Percentiles rank a stretch among this genome's conserved stretches.
Evolutionary conservation across 2,888 invertebrate genomes (phyloP).

Genomic region (Drosophila mercatorum): DNA sequence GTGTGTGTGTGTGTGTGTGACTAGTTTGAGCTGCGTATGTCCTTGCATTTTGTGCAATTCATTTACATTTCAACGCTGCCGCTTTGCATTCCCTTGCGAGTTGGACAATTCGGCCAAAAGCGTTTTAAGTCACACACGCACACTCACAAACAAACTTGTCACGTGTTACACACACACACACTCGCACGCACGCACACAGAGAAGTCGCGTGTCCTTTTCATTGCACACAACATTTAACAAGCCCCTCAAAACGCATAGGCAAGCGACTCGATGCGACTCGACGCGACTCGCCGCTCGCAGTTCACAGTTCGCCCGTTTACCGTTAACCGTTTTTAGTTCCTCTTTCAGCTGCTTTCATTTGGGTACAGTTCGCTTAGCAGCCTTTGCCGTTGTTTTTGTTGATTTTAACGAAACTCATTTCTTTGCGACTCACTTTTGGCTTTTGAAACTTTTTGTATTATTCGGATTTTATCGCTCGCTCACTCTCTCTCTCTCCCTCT

Average conservation of each 20-base stretch:
- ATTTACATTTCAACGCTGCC: conserved; percentile 77
- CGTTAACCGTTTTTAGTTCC: conserved; percentile 30
- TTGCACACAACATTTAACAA: conserved; percentile 64
- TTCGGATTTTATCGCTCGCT: conserved; percentile 8
- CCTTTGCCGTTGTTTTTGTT: conserved; percentile 19
- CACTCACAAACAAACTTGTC: conserved; percentile 30
- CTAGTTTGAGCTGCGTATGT: conserved; percentile 68
- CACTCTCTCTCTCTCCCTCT: background rate
- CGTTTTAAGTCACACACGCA: conserved; percentile 34
- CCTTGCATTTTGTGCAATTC: conserved; percentile 80
- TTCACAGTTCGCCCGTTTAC: conserved; percentile 19
- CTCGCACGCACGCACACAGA: conserved; percentile 4
- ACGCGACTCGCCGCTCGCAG: conserved; percentile 19
- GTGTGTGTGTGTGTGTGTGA: conserved; percentile 37
- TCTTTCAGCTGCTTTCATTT: conserved; percentile 27
- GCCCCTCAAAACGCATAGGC: conserved; percentile 58
- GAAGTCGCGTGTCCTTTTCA: conserved; percentile 71
- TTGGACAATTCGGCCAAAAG: conserved; percentile 70
- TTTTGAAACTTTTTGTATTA: conserved; percentile 50
- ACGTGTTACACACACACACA: conserved; percentile 26
- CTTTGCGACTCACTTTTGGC: conserved; percentile 60
- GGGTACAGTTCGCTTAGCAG: conserved; percentile 22
- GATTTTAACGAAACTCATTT: conserved; percentile 53
- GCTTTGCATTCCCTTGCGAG: conserved; percentile 54
- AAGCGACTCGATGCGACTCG: conserved; percentile 9